These are phyloP conservation scores for Hepsetus odoe DNA, from an alignment of 2,113 vertebrate species.

Conservation along the genomic window DNA sequence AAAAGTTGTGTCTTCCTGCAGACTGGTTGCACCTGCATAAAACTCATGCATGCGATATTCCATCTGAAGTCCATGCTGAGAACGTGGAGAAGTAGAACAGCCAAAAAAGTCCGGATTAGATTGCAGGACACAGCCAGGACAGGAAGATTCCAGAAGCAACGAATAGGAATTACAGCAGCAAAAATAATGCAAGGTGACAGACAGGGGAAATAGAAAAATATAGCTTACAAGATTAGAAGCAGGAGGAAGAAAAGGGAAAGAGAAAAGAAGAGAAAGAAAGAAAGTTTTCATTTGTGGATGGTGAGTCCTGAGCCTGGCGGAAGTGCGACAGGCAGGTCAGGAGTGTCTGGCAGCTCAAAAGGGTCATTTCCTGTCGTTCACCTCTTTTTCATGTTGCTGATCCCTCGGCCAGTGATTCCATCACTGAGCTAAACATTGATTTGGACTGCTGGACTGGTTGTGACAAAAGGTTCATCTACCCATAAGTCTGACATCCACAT, in stretches of 20 bases:
- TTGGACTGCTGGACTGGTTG: constrained; percentile 62
- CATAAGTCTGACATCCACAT: constrained; percentile 60
- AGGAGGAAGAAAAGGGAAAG: constrained; percentile 75
- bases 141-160: constrained; percentile 92
- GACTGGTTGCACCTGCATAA: constrained; percentile 93
- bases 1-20: constrained; percentile 88
- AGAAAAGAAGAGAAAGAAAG: constrained; percentile 74
- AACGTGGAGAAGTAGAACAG: constrained; percentile 80
- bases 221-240: constrained; percentile 82
- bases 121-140: constrained; percentile 83
- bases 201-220: constrained; percentile 94
- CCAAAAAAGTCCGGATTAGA: constrained; percentile 88
- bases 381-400: constrained; percentile 49
- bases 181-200: constrained; percentile 94
- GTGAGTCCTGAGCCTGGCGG: constrained; percentile 69
- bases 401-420: constrained; percentile 63
- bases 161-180: constrained; percentile 93
- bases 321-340: constrained; percentile 66
- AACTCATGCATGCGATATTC: constrained; percentile 88
- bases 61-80: constrained; percentile 82
- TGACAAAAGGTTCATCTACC: constrained; percentile 77
- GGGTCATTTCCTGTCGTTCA: constrained; percentile 74
- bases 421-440: constrained; percentile 76
- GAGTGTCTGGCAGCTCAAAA: constrained; percentile 71
- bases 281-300: constrained; percentile 89